A percentile compares a stretch with the other conserved stretches of the same genome.
phyloP scores from a whole-genome alignment of 1,140 invertebrate genomes.

The Procambarus virginalis region DNA sequence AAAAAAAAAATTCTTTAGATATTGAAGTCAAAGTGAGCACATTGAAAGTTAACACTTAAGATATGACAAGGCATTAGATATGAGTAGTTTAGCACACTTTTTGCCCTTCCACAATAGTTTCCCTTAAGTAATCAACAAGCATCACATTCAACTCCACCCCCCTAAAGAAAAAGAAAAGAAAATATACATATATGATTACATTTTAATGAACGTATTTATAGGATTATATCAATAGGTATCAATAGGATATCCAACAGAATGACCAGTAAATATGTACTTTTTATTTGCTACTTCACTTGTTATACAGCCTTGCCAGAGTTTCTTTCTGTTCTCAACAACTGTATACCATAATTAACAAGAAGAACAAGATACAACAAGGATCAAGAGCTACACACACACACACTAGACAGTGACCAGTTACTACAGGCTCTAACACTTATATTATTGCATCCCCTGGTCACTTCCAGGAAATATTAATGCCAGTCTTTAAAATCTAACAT shows the following conservation, averaged over 20 bases:
- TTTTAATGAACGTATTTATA: not conserved
- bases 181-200: too few species aligned
- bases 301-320: not conserved
- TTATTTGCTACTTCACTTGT: not conserved
- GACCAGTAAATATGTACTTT: not conserved
- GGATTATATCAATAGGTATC: not conserved
- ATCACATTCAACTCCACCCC: too few species aligned
- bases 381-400: slow-evolving; percentile 14
- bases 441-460: slow-evolving; percentile 9
- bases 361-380: slow-evolving; percentile 23
- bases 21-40: too few species aligned
- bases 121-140: too few species aligned
- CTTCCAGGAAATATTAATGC: not conserved
- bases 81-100: too few species aligned
- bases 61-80: not conserved
- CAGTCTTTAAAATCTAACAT: not conserved
- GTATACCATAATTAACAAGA: not conserved
- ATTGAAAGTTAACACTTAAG: not conserved
- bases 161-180: too few species aligned
- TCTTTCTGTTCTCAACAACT: not conserved
- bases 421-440: not conserved
- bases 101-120: too few species aligned
- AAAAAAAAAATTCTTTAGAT: not conserved
- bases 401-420: slow-evolving; percentile 5
- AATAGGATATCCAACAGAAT: not conserved